Base-by-base conservation (phyloP, 2,888 invertebrate genomes). In the Mesodorylaimus sp. region DNA sequence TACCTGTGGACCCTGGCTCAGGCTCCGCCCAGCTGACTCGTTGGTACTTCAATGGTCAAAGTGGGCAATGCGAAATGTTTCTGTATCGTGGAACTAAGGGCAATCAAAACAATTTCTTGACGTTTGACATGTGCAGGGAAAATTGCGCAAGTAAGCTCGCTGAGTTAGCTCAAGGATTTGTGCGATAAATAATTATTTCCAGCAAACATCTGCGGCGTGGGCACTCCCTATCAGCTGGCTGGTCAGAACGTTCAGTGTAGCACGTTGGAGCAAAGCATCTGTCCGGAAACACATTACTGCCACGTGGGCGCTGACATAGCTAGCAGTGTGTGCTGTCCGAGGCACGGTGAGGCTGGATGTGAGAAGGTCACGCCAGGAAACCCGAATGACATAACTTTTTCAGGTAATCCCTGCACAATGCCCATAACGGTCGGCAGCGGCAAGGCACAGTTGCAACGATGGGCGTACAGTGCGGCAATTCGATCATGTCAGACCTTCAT, bases 31-130 rank as follows among this genome's bases (percentile, higher is more conserved):
- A 54, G 13, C 53, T 62, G 24, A 53, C 44, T 21, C 54, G 63
- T 37, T 63, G 52, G 54, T 61, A 58, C 52, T 64, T 55, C 53
- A 63, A 64, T 50, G 50, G 52, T 28, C 55, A 58, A 36, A 58
- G 55, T 7, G 51, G 57, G 16, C 50, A 57, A 42, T 60, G 60
- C 48, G 48, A 56, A 36, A 54, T 56, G 7, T 60, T 60, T 50
- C 45, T 53, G 1, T 60, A 60, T 48, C 54, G 58, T 32, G 64
- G 64, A 28, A 42, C 53, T 13, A 55, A 57, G 47, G 64, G 64
- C 48, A 64, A 64, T 48, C 60, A 61, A 26, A 64, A 64, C 52
- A 64, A 61, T 47, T 64, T 64, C 55, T 52, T 60, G 43, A 53
- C 59, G 1, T 38, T 53, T 28, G 58, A 58, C 43, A 60, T 61